Base-by-base conservation (phyloP, 2,888 invertebrate species). In the Neocrepidodera transversa region DNA sequence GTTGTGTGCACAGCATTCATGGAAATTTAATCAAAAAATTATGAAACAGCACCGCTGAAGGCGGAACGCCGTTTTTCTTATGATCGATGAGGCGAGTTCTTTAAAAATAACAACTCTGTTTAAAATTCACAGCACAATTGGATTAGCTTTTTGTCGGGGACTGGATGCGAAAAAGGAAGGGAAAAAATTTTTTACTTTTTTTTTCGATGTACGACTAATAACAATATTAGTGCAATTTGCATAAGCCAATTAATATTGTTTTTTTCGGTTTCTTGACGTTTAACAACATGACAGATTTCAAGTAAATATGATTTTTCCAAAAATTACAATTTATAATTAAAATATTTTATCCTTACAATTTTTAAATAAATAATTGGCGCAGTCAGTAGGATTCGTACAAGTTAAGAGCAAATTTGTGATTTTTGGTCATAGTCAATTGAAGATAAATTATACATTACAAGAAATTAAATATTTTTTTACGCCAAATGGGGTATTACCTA, bases 21-120 rank as follows among this genome's bases (percentile, higher is more conserved):
- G 74, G 72, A 77, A 79, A 79, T 79, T 78, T 78, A 79, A 78
- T 79, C 78, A 78, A 76, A 78, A 77, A 78, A 78, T 77, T 78
- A 78, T 74, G 72, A 75, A 74, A 74, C 74, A 75, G 73, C 72
- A 67, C 62, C 64, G 71, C 72, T 69, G 68, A 59, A 64, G 72
- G 71, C 70, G 67, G 63, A 67, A 68, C 57, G 60, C 63, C 55
- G 63, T 49, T 70, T 66, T 69, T 67, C 69, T 69, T 71, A 67
- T 72, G 72, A 71, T 70, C 72, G 72, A 73, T 73, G 72, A 70
- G 72, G 64, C 67, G 65, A 63, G 58, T 66, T 69, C 69, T 69
- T 70, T 66, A 71, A 71, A 70, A 71, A 72, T 70, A 72, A 72
- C 71, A 70, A 63, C 65, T 64, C 71, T 63, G 64, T 58, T 71